Conservation (phyloP, 1,140 invertebrate species). For the Dreissena rostriformis region DNA sequence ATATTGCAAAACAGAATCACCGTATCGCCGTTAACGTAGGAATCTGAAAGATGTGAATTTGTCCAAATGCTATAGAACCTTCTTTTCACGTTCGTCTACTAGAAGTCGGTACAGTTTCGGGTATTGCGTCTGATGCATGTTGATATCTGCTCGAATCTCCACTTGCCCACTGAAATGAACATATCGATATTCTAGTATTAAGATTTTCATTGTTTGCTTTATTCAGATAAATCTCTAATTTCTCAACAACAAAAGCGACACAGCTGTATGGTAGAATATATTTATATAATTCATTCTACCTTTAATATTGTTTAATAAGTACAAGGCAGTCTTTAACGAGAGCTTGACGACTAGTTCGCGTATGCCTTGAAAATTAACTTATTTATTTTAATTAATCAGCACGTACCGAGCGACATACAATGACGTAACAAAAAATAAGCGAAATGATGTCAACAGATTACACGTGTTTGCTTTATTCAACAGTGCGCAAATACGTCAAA, state of each 20-base stretch:
- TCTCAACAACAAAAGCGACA: too few species aligned
- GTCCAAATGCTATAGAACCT: constrained; percentile 26
- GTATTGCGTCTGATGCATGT: constrained; percentile 74
- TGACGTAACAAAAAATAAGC: neutral
- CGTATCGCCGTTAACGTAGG: too few species aligned
- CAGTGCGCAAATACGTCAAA: neutral
- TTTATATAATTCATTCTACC: too few species aligned
- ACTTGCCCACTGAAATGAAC: constrained; percentile 75
- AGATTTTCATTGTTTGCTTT: neutral
- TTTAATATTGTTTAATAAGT: too few species aligned
- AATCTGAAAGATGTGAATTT: too few species aligned
- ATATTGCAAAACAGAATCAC: neutral
- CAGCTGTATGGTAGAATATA: too few species aligned
- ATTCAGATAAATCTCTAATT: neutral
- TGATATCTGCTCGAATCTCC: constrained; percentile 76
- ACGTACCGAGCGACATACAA: neutral
- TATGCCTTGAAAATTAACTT: neutral
- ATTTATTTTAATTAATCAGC: neutral
- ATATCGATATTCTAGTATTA: neutral
- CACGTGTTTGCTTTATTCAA: neutral
- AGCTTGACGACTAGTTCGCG: neutral
- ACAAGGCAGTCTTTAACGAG: too few species aligned
- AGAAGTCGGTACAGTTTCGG: constrained; percentile 71
- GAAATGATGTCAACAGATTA: neutral
- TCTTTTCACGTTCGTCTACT: constrained; percentile 72